A percentile compares a stretch with the other conserved stretches of the same genome.
These are phyloP conservation scores for Tipula confusa DNA, from an alignment of 2,888 invertebrate genomes.

Conservation along the genomic window DNA sequence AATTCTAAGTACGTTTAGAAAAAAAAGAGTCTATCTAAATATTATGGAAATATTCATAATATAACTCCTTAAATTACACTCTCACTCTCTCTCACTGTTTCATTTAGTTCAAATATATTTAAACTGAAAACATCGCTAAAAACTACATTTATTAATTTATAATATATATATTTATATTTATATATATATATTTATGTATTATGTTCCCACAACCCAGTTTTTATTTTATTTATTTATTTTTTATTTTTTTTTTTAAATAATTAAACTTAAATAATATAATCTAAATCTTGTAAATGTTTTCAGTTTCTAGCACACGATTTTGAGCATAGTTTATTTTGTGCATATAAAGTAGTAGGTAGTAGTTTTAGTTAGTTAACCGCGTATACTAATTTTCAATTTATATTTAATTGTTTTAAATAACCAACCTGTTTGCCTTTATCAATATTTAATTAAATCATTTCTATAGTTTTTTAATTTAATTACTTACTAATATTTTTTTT, in stretches of 20 bases:
- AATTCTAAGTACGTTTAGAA: constrained; percentile 16
- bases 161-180: too few relatives aligned
- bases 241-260: too few relatives aligned
- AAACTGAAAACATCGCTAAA: constrained; percentile 13
- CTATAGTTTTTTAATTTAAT: background rate
- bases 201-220: constrained; percentile 30
- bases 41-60: constrained; percentile 5
- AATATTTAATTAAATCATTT: background rate
- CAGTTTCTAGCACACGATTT: background rate
- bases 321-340: constrained; percentile 5
- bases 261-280: constrained; percentile 8
- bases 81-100: background rate
- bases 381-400: constrained; percentile 26
- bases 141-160: background rate
- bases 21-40: background rate
- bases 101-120: too few relatives aligned
- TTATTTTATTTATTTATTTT: too few relatives aligned
- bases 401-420: background rate
- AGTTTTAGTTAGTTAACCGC: background rate
- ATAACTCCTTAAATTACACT: background rate
- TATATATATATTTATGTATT: constrained; percentile 25
- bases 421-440: constrained; percentile 25
- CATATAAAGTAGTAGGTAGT: constrained; percentile 20
- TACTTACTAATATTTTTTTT: too few relatives aligned
- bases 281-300: constrained; percentile 20